Base-by-base conservation (phyloP, 2,888 invertebrate species). In the Furcula furcula region DNA sequence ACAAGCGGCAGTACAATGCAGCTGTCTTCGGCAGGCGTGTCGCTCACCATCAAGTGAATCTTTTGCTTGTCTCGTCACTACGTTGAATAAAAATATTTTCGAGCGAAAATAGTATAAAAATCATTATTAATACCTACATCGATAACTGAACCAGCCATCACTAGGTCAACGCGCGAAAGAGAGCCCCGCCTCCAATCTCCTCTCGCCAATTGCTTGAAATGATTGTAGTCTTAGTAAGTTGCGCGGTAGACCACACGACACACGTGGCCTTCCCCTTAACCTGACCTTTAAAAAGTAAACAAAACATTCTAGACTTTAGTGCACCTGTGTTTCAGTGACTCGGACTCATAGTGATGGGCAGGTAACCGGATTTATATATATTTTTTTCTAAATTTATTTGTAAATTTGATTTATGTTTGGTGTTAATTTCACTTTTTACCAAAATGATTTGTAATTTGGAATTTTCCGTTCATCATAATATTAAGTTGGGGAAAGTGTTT, bases 111-210 rank as follows among this genome's bases (percentile, higher is more conserved):
- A 36, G 31, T 26, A 34, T 26, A 37, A 38, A 31, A 31, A n/a
- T n/a, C 31, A 40, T 39, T 31, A 37, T 44, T 22, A 31, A 25
- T 5, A 23, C 12, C 4, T 10, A 36, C 18, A 41, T 46, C 36
- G 41, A 58, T 35, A 41, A 40, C 36, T 4, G 9, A 34, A 40
- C 20, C 25, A 27, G 44, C 43, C 62, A 41, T 47, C 73, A 59
- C 71, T 66, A 61, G 10, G 40, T 37, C 43, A 58, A 48, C 47
- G 75, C 66, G 76, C 70, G 77, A 80, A 72, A 79, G 80, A 79
- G 78, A 76, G 49, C 44, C 42, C 48, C 56, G 52, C 61, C 63
- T 62, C 65, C 59, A 65, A 53, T 68, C 67, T 63, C 65, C 64
- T 53, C 62, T 46, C 53, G 34, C 52, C 45, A 40, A 54, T 43